A percentile compares a stretch with the other conserved stretches of the same genome.
Conservation (phyloP, 2,797 vertebrate genomes). For the Sebastes cheni region DNA sequence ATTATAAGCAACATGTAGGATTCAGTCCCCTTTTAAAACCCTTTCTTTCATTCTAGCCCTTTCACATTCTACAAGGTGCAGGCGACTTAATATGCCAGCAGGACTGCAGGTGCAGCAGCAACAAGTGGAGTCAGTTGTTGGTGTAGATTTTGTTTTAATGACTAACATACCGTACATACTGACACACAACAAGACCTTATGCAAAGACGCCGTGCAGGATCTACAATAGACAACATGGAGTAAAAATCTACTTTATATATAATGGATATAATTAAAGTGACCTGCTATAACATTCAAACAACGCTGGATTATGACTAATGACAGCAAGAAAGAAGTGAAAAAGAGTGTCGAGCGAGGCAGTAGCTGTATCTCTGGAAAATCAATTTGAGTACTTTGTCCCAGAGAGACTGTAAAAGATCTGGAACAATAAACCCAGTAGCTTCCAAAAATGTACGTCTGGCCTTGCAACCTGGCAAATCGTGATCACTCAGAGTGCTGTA, state of each 20-base stretch:
- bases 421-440: slow-evolving; percentile 13
- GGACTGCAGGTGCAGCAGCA: not conserved
- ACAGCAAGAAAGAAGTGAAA: not conserved
- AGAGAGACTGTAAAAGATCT: slow-evolving; percentile 15
- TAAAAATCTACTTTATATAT: not conserved
- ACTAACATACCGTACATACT: not conserved
- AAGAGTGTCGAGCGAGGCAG: not conserved
- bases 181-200: not conserved
- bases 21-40: accelerated
- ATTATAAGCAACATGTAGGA: not conserved
- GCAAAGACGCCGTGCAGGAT: not conserved
- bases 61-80: not conserved
- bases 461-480: slow-evolving; percentile 3
- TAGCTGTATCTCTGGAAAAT: slow-evolving; percentile 29
- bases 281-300: not conserved
- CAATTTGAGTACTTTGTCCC: slow-evolving; percentile 2
- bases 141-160: not conserved
- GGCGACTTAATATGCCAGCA: not conserved
- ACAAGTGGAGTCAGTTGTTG: not conserved
- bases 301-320: not conserved
- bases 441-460: slow-evolving; percentile 3
- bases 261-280: not conserved
- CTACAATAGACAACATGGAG: not conserved
- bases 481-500: not conserved
- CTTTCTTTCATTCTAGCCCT: not conserved